Conservation (phyloP, 2,113 vertebrate genomes). For the Climacteris rufus region DNA sequence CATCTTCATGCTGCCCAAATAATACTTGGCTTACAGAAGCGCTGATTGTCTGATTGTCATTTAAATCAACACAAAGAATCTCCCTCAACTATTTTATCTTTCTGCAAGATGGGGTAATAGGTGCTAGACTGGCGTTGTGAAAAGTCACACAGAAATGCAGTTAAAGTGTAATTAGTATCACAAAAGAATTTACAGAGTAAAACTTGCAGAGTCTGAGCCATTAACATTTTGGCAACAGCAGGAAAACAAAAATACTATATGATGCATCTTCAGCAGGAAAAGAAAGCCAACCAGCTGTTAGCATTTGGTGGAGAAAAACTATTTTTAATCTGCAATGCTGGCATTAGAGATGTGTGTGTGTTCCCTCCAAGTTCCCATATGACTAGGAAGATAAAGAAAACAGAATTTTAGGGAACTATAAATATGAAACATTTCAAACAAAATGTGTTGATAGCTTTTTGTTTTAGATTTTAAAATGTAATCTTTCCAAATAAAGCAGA, state of each 20-base stretch:
- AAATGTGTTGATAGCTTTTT: constrained; percentile 69
- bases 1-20: neutral
- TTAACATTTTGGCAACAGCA: constrained; percentile 7
- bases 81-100: neutral
- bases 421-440: constrained; percentile 51
- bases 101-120: neutral
- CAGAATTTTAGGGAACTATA: constrained; percentile 46
- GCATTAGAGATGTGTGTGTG: neutral
- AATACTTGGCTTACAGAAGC: neutral
- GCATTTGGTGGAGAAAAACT: neutral
- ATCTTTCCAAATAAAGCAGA: constrained; percentile 70
- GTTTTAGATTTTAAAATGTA: constrained; percentile 73
- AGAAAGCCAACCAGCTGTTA: constrained; percentile 47
- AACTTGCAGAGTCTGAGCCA: neutral
- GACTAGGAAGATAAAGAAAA: constrained; percentile 22
- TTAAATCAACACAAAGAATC: neutral
- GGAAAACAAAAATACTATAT: neutral
- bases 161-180: neutral
- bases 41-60: neutral
- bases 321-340: constrained; percentile 48
- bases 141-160: neutral
- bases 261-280: constrained; percentile 32
- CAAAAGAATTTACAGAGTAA: constrained; percentile 13
- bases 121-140: neutral
- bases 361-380: constrained; percentile 35